Conservation (phyloP, 2,888 invertebrate genomes). For the Plagodis pulveraria region DNA sequence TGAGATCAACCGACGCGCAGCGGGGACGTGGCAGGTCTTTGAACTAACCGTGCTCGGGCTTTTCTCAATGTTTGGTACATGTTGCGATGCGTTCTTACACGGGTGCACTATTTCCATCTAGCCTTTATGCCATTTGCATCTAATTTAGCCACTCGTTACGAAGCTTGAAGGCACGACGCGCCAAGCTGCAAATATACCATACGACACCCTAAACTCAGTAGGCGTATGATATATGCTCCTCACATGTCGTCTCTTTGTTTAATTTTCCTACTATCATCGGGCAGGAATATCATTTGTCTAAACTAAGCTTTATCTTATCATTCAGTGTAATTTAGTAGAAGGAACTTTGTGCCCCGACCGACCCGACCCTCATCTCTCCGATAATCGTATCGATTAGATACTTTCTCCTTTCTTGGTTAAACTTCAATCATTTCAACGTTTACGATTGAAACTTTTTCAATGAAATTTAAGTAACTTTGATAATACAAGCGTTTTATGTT, state of each 20-base stretch:
- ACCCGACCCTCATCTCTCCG: constrained; percentile 60
- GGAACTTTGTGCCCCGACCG: constrained; percentile 53
- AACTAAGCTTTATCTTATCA: constrained; percentile 58
- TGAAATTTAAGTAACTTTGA: constrained; percentile 26
- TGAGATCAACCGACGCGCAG: constrained; percentile 62
- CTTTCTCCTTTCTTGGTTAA: constrained; percentile 53
- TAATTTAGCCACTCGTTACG: constrained; percentile 29
- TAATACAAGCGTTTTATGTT: constrained; percentile 14
- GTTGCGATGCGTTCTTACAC: constrained; percentile 20
- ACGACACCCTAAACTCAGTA: constrained; percentile 24
- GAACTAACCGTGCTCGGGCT: constrained; percentile 45
- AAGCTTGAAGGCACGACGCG: constrained; percentile 18
- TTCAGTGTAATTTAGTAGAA: constrained; percentile 57
- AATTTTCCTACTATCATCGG: constrained; percentile 20
- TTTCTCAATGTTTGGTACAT: constrained; percentile 11
- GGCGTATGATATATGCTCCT: constrained; percentile 22
- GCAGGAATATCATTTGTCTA: constrained; percentile 36
- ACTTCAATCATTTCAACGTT: constrained; percentile 44
- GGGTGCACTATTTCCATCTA: constrained; percentile 37
- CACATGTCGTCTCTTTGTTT: constrained; percentile 17
- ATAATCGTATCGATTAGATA: constrained; percentile 70
- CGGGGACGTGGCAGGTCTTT: constrained; percentile 58
- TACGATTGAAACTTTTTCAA: constrained; percentile 36
- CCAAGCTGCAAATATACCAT: constrained; percentile 23
- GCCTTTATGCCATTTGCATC: constrained; percentile 35